These are phyloP conservation scores for Periplaneta americana DNA, from an alignment of 1,140 invertebrate species.

Conservation along the genomic window DNA sequence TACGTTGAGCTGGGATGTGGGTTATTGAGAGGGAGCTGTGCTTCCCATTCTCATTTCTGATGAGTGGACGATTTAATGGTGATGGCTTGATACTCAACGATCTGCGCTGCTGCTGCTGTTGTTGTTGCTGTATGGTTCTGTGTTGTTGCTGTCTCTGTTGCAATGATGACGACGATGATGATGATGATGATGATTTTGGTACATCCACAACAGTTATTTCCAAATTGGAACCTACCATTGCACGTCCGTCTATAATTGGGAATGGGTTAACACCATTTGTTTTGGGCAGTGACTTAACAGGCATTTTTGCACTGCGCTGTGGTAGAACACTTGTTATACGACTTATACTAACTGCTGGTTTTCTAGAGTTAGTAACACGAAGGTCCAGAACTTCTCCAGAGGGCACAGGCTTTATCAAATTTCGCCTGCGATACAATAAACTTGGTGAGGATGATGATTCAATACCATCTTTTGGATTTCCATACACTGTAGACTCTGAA, in stretches of 20 bases:
- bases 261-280: conserved; percentile 32
- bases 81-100: not conserved
- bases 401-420: not conserved
- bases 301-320: conserved; percentile 37
- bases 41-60: conserved; percentile 10
- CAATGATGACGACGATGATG: not conserved
- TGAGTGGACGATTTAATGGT: not conserved
- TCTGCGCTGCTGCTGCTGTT: not conserved
- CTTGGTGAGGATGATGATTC: not conserved
- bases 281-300: conserved; percentile 7
- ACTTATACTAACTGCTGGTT: conserved; percentile 10
- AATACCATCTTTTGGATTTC: conserved; percentile 19
- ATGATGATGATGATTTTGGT: conserved; percentile 30
- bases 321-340: not conserved
- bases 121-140: not conserved
- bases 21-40: not conserved
- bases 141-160: conserved; percentile 8
- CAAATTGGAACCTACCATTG: conserved; percentile 45
- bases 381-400: conserved; percentile 12
- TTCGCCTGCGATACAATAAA: not conserved
- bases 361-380: conserved; percentile 5
- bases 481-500: conserved; percentile 45
- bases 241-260: conserved; percentile 26
- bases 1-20: not conserved
- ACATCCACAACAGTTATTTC: conserved; percentile 52